Base-by-base conservation (phyloP, 2,888 invertebrate genomes). In the Ichneumon xanthorius region DNA sequence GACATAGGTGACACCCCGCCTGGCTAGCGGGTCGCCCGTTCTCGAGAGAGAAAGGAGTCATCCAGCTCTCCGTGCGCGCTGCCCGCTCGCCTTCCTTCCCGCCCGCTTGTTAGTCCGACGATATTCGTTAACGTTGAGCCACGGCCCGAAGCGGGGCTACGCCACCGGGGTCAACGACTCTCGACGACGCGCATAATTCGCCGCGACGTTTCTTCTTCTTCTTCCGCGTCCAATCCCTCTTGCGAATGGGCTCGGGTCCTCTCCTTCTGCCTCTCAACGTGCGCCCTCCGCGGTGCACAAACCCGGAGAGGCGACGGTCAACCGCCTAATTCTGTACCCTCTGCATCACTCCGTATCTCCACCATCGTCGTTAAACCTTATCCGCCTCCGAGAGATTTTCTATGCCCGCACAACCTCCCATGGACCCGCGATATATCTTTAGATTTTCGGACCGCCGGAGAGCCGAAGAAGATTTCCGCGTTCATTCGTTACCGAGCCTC, bases 131-230 rank as follows among this genome's bases (percentile, higher is more conserved):
- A 91, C 89, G 85, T 84, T 88, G 87, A 89, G 55, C 77, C 65
- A 76, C 61, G 7, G 22, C 19, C 71, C 22, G 72, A 19, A 76
- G 65, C 65, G 33, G 30, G 30, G 61, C 26, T 6, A 61, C 70
- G 53, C 50, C 80, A 89, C 87, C 86, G 88, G 88, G 92, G 91
- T 92, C 92, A 93, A 93, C 89, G 92, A 91, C 91, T 88, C 85
- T 86, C 86, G 86, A 84, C 86, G 82, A 82, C 67, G 83, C 85
- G 88, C 80, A 87, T 88, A 88, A 88, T 88, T 88, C 79, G 87
- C 83, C 65, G 80, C 78, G 85, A 85, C 83, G 84, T 87, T 88
- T 87, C 86, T 88, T 87, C 86, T 88, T 88, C 73, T 14, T 45
- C 45, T 45, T 45, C 45, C 82, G 86, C 87, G 85, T 86, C 76